Conservation (phyloP, 2,888 invertebrate species). For the Julus scanicus region DNA sequence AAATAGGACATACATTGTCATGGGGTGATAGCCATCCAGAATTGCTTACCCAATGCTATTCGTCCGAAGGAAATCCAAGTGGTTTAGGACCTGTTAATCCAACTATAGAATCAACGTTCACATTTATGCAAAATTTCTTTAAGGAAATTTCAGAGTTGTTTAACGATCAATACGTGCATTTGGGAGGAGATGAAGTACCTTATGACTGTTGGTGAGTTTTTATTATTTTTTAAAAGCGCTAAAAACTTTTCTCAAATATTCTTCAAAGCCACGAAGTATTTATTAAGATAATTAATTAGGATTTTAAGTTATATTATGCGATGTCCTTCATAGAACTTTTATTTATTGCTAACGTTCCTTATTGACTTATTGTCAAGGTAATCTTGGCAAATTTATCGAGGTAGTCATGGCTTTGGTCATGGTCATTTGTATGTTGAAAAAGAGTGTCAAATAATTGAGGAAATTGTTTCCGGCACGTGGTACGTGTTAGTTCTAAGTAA, state of each 20-base stretch:
- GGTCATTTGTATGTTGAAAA: not conserved
- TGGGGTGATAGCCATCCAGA: slow-evolving; percentile 84
- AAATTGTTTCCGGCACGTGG: not conserved
- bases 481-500: not conserved
- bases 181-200: slow-evolving; percentile 93
- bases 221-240: not conserved
- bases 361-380: slow-evolving; percentile 19
- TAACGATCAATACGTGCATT: slow-evolving; percentile 84
- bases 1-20: slow-evolving; percentile 82
- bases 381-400: not conserved
- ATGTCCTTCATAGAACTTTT: not conserved
- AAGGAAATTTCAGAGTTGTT: slow-evolving; percentile 77
- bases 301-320: not conserved
- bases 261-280: not conserved
- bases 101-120: slow-evolving; percentile 73
- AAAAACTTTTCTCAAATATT: too few species aligned
- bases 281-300: not conserved
- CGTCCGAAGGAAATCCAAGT: slow-evolving; percentile 58
- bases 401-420: slow-evolving; percentile 8
- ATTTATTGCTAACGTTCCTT: not conserved
- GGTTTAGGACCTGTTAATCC: slow-evolving; percentile 85
- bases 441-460: not conserved
- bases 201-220: slow-evolving; percentile 79
- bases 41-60: slow-evolving; percentile 79
- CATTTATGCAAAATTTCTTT: slow-evolving; percentile 76